Base-by-base conservation (phyloP, 2,888 invertebrate genomes). In the Perdita meconis region DNA sequence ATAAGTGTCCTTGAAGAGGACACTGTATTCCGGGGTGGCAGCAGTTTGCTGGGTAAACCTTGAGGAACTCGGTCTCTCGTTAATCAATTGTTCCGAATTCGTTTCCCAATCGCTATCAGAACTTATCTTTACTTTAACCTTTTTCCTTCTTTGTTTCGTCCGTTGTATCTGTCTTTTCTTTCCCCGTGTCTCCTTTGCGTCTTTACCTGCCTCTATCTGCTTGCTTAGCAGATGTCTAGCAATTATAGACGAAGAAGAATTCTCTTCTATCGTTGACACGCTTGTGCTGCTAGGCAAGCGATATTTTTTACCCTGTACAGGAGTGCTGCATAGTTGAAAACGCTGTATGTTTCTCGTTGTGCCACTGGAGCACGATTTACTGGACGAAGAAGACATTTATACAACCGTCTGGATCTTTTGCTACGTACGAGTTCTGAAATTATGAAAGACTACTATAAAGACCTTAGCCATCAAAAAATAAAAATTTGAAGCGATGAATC, bases 91-190 rank as follows among this genome's bases (percentile, higher is more conserved):
- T 26, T 30, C 61, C 12, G 0, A 30, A 6, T 8, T 30, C 4
- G 75, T 75, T 34, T 59, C 59, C 75, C 75, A 75, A 19, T 66
- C 47, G 36, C 47, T 47, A 5, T 47, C 40, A 1, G 10, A 6
- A 1, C 36, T 1, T 40, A 6, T 8, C 1, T 0, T 2, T 12
- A 5, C 1, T 8, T 4, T 10, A 12, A 12, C 1, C 0, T 10
- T 26, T 1, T 64, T 34, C 19, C n/a, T 13, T n/a, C 10, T 4
- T 10, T 4, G 2, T 51, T 42, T 2, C 13, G 12, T 0, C 1
- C 13, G 13, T 13, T 12, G 5, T 19, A 38, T 53, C n/a, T 40
- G 22, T 8, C 12, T 38, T 34, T 30, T 30, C 6, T 24, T 22
- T 8, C 12, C 19, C 13, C 10, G 8, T 13, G 12, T 64, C 8